Percentiles rank a stretch among this genome's conserved stretches.
Conservation (phyloP, 2,113 vertebrate genomes). For the Chunga burmeisteri region DNA sequence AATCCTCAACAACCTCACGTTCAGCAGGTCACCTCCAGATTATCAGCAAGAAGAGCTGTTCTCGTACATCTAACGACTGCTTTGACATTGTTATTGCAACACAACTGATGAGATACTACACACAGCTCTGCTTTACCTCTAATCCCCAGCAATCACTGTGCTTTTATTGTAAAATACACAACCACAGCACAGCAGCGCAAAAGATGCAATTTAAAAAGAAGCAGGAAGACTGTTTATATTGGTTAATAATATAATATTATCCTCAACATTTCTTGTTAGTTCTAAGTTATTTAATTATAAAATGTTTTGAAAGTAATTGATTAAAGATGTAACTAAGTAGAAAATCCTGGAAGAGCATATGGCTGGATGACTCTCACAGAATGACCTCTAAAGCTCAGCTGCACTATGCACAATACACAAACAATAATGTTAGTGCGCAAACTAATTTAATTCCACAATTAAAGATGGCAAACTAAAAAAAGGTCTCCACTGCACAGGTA, state of each 20-base stretch:
- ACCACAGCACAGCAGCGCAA: neutral
- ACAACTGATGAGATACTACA: neutral
- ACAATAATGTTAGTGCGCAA: neutral
- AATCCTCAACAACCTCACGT: neutral
- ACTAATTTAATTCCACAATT: neutral
- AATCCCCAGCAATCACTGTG: neutral
- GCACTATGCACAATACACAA: neutral
- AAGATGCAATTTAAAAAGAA: neutral
- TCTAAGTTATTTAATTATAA: neutral
- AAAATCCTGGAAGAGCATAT: constrained; percentile 20
- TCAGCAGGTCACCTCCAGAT: neutral
- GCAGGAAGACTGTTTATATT: neutral
- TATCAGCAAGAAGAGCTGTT: constrained; percentile 12
- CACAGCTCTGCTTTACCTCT: neutral
- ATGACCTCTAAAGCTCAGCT: neutral
- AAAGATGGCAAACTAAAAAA: neutral
- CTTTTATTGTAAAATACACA: neutral
- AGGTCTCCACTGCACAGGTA: neutral
- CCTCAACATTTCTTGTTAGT: neutral
- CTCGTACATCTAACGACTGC: neutral
- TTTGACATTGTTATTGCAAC: constrained; percentile 40
- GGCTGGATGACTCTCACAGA: neutral
- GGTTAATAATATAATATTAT: neutral
- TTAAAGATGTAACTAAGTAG: neutral
- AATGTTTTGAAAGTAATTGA: neutral